Evolutionary conservation across 2,113 vertebrate genomes (phyloP), one percentile per base, ranked within the genome.

Genomic region (Formicarius rufipectus): DNA sequence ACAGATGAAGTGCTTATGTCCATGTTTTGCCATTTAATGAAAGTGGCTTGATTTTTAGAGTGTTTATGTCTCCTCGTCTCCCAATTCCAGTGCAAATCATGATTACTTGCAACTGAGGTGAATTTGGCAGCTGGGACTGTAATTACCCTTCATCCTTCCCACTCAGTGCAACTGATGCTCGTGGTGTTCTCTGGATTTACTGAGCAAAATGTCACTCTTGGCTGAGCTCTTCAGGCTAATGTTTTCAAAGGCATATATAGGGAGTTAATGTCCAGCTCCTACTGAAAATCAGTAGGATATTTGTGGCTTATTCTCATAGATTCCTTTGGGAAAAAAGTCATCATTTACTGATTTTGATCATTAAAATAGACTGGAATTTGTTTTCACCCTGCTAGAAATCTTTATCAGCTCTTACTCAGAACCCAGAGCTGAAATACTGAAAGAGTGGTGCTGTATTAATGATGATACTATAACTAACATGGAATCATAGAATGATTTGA

Each of bases 101-200:
- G 62, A 84, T 91, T 89, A 58, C 67, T 90, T 90, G 63, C 30
- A 85, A 89, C 62, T 0, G 6, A 95, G 50, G 71, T 94, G 84
- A 93, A 82, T 83, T 73, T 96, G 81, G 75, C 94, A 95, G 66
- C 75, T 85, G 84, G 49, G 27, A 35, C 74, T 85, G 37, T 87
- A 94, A 94, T 93, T 89, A 78, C 37, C 22, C 58, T 84, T 92
- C 75, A 80, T 93, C 55, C 60, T 94, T 85, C 53, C 80, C 73
- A 62, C 60, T 87, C 91, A 62, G 37, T 77, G 44, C 64, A 63
- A 40, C 58, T 93, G 78, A 76, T 4, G 2, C 64, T 82, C 69
- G 53, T 80, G 81, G 50, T 60, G 31, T 66, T 89, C 55, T 89
- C 45, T 10, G 12, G 28, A 81, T 95, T 85, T 85, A 76, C 60